Evolutionary conservation across 2,797 vertebrate species (phyloP).

Genomic region (Peromyscus eremicus): DNA sequence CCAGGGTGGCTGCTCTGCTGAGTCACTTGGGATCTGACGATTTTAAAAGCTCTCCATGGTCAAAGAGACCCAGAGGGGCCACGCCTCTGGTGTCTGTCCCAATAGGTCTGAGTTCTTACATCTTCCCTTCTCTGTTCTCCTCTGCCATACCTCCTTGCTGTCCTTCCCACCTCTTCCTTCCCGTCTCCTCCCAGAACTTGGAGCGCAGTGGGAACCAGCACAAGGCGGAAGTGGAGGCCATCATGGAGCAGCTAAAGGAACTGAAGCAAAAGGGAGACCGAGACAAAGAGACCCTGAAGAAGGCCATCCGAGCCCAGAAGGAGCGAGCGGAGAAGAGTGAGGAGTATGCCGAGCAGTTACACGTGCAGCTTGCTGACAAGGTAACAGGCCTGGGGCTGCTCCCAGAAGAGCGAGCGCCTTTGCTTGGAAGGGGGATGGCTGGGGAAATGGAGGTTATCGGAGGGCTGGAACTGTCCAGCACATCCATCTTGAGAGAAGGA

Average conservation of each 20-base stretch:
- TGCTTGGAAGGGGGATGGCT: background rate
- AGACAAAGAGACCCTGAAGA: slow-evolving; percentile 93
- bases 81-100: background rate
- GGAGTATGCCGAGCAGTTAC: slow-evolving; percentile 90
- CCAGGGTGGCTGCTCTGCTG: background rate
- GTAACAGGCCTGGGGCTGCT: slow-evolving; percentile 80
- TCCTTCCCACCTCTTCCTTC: background rate
- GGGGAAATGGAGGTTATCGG: background rate
- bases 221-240: slow-evolving; percentile 89
- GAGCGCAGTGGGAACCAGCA: slow-evolving; percentile 91
- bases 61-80: background rate
- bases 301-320: slow-evolving; percentile 92
- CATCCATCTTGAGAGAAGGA: background rate
- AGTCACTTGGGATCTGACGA: background rate
- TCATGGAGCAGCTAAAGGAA: slow-evolving; percentile 89
- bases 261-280: slow-evolving; percentile 87
- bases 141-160: background rate
- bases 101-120: background rate
- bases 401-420: background rate
- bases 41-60: background rate
- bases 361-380: slow-evolving; percentile 92
- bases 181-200: slow-evolving; percentile 89
- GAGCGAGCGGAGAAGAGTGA: slow-evolving; percentile 92
- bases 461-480: background rate
- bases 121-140: background rate